Base-by-base conservation (phyloP, 2,113 vertebrate genomes). In the Thalassarche chlororhynchos region DNA sequence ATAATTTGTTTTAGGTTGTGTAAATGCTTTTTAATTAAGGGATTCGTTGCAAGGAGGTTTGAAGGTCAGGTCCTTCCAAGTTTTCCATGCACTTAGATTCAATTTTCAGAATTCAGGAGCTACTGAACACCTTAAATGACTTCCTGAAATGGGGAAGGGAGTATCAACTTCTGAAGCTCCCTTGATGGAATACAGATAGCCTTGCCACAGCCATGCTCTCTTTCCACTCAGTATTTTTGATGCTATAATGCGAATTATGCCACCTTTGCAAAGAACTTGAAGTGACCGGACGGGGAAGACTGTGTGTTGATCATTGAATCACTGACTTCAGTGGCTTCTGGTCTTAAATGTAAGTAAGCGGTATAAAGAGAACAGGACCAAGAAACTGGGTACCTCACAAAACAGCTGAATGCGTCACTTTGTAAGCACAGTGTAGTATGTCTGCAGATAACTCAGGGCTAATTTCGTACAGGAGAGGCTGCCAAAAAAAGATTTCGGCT, bases 1-100 rank as follows among this genome's bases (percentile, higher is more conserved):
- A 85, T 97, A 85, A 98, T 98, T 98, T 96, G 88, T 60, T 97
- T 96, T 97, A 92, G 93, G 96, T 94, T 97, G 85, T 97, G 94
- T 96, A 97, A 98, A 97, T 97, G 96, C 86, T 95, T 88, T 96
- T 95, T 89, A 95, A 88, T 93, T 96, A 71, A 94, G 94, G 70
- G 94, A 97, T 92, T 93, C 54, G 10, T 72, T 52, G 71, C 87
- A 94, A 97, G 74, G 88, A 95, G 86, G 71, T 72, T 94, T 98
- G 97, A 96, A 98, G 97, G 96, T 97, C 96, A 92, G 44, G 47
- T 40, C 69, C 72, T 81, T 90, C 62, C 69, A 64, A 54, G 21
- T 84, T 84, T 71, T 71, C 42, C 70, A 13, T 80, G 71, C 17
- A 8, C 15, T 72, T 79, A 79, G 68, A 57, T 76, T 95, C 79